A percentile compares a stretch with the other conserved stretches of the same genome.
Conservation (phyloP, 1,140 invertebrate species). For the Stenopsyche tienmushanensis region DNA sequence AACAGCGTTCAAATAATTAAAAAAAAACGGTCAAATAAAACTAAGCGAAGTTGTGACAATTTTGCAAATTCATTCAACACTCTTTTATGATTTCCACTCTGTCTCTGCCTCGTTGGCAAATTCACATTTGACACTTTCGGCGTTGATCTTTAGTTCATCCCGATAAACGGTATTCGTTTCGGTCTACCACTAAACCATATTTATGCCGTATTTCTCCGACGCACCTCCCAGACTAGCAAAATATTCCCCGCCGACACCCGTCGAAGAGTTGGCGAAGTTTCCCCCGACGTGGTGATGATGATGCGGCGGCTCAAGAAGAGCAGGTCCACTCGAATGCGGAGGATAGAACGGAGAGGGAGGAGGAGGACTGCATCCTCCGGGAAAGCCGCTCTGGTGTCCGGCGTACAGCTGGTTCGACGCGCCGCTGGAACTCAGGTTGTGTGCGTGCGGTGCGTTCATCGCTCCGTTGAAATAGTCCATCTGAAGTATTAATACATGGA, state of each 20-base stretch:
- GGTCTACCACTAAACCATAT: constrained; percentile 54
- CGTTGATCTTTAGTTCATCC: too few species aligned
- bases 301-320: constrained; percentile 42
- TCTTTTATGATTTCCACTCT: too few species aligned
- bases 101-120: too few species aligned
- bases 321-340: constrained; percentile 30
- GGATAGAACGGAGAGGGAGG: constrained; percentile 47
- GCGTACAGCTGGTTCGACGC: constrained; percentile 18
- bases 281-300: constrained; percentile 25
- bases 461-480: constrained; percentile 67
- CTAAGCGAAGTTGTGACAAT: too few species aligned
- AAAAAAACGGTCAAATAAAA: too few species aligned
- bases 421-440: constrained; percentile 33
- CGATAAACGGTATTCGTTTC: too few species aligned
- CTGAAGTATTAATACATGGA: too few species aligned
- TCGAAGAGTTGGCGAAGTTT: constrained; percentile 13
- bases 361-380: constrained; percentile 48
- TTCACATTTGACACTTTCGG: too few species aligned
- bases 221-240: constrained; percentile 42
- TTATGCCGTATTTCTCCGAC: constrained; percentile 55
- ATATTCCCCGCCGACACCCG: constrained; percentile 20
- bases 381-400: constrained; percentile 26
- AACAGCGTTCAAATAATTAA: too few species aligned
- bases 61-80: too few species aligned
- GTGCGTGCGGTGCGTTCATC: constrained; percentile 45